Base-by-base conservation (phyloP, 2,888 invertebrate species). In the Anodontia alba region DNA sequence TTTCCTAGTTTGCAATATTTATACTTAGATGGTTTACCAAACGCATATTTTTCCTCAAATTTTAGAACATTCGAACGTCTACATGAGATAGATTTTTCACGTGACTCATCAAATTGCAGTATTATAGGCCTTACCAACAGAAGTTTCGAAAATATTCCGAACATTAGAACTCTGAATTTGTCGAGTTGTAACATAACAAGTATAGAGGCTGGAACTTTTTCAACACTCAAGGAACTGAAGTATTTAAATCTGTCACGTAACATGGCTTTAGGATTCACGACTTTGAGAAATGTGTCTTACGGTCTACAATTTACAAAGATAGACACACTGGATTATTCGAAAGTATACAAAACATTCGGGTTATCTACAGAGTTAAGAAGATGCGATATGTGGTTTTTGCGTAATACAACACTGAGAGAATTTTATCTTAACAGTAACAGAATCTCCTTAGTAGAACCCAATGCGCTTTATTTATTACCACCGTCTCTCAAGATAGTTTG, bases 281-380 rank as follows among this genome's bases (percentile, higher is more conserved):
- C 29, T n/a, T 29, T 81, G 12, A 10, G 31, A 17, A 84, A 84
- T 31, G 36, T 81, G 8, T 72, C 84, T 17, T 84, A 72, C 26
- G 73, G 81, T n/a, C 43, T 84, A 17, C 84, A 84, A 43, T 81
- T 76, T 51, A 79, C 84, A 10, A 73, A 42, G 0, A 84, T 84
- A 5, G 66, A 74, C 33, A 51, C 43, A n/a, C 29, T 84, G 20
- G 79, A 81, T 62, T 71, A 57, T 51, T 76, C 81, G 1, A 49
- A 76, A 3, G 67, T 77, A 5, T 62, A 79, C 38, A 62, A 43
- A 3, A 75, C 80, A n/a, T 83, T 80, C 69, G 83, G 83, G n/a
- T 23, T 75, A 0, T 71, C 68, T 10, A 80, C 73, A 0, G 15
- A 67, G 26, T 0, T 84, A n/a, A 49, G 15, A 1, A 71, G 70